A percentile compares a stretch with the other conserved stretches of the same genome.
Evolutionary conservation across 1,140 invertebrate genomes (phyloP).

Genomic region (Oncopeltus fasciatus): DNA sequence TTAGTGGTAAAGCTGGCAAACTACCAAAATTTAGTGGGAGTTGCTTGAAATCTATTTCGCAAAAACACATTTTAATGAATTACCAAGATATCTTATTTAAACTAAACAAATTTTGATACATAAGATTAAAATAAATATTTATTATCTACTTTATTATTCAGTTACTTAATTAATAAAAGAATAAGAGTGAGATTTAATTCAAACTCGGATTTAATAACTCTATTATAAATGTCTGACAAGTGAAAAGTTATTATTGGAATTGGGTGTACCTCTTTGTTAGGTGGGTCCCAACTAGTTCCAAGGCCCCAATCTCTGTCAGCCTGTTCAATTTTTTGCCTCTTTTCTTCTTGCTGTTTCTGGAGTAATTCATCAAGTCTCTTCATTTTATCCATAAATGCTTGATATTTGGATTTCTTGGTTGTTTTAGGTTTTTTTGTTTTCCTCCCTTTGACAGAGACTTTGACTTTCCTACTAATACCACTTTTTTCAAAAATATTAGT

Average conservation of each 20-base stretch:
- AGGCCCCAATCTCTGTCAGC: not conserved
- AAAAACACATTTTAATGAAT: not conserved
- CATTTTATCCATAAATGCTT: not conserved
- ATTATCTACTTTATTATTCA: too few relatives aligned
- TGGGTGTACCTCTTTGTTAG: too few relatives aligned
- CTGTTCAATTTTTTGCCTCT: not conserved
- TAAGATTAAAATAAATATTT: not conserved
- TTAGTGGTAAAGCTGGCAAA: too few relatives aligned
- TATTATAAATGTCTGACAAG: too few relatives aligned
- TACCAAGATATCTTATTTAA: not conserved
- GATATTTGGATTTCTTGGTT: not conserved
- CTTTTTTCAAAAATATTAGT: too few relatives aligned
- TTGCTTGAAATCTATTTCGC: too few relatives aligned
- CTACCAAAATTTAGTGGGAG: too few relatives aligned
- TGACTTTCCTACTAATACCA: not conserved
- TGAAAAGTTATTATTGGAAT: too few relatives aligned
- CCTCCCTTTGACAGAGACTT: not conserved
- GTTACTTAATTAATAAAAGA: too few relatives aligned
- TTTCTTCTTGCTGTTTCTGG: not conserved
- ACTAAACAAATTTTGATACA: not conserved
- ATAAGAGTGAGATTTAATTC: too few relatives aligned
- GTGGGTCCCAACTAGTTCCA: not conserved
- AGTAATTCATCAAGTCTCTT: not conserved
- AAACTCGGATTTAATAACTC: too few relatives aligned
- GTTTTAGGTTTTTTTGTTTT: not conserved